Base-by-base conservation (phyloP, 2,888 invertebrate species). In the Onchidella celtica region DNA sequence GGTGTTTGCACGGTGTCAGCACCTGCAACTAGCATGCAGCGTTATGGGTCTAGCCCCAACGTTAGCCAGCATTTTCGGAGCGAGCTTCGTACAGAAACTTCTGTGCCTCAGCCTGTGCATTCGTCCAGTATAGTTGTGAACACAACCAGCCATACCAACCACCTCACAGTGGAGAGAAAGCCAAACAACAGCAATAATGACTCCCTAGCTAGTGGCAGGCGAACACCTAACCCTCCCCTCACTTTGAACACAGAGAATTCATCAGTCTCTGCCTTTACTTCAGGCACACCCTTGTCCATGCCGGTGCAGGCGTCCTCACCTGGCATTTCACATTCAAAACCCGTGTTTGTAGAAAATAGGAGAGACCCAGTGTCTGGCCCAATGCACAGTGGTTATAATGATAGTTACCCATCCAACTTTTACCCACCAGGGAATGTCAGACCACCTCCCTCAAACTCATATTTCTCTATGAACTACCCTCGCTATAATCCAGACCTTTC, bases 111-210 rank as follows among this genome's bases (percentile, higher is more conserved):
- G 24, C 61, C 81, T 38, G 40, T 81, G 38, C 81, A 81, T 47
- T 81, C 81, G 36, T 81, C 81, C 36, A 81, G 81, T 40, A 81
- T 81, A 68, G 74, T 81, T 68, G 69, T 81, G 69, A 69, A 75
- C 61, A 81, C 81, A 24, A 55, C 75, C 40, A 75, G 38, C 69
- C 81, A 68, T 34, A 47, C 55, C 27, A 69, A 68, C 36, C 75
- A 74, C 47, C 21, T 32, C 29, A 32, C 40, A 61, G 57, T 61
- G 17, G 81, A 81, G 0, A 59, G 66, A 40, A 79, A 70, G 63
- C 11, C 69, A n/a, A 70, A 57, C 36, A 61, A 27, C 17, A 66
- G 14, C 17, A 40, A 27, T 57, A 77, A 32, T 68, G 77, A 77
- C 36, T 34, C 24, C 2, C n/a, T 57, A 47, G 36, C 36, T 34